A percentile compares a stretch with the other conserved stretches of the same genome.
Evolutionary conservation across 2,113 vertebrate species (phyloP).

Genomic region (Sander lucioperca): DNA sequence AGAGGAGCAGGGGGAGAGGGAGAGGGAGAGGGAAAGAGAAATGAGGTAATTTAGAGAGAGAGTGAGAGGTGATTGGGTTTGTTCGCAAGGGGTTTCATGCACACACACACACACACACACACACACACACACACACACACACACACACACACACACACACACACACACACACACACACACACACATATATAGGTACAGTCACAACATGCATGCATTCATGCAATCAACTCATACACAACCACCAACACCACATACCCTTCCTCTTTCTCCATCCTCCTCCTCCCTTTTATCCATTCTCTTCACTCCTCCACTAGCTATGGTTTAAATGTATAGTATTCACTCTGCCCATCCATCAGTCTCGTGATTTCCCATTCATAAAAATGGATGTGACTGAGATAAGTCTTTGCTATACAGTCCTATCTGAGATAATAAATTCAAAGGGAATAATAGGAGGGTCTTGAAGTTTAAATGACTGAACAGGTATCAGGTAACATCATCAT

Average conservation of each 20-base stretch:
- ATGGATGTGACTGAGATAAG: constrained; percentile 39
- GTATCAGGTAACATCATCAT: not conserved
- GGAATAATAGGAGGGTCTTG: not conserved
- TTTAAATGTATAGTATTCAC: constrained; percentile 48
- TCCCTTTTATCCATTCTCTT: not conserved
- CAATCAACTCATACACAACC: constrained; percentile 29
- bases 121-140: constrained; percentile 25
- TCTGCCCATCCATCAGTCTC: constrained; percentile 53
- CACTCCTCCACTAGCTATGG: constrained; percentile 21
- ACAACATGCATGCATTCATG: constrained; percentile 28
- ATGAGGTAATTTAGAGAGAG: constrained; percentile 70
- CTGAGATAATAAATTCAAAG: constrained; percentile 9
- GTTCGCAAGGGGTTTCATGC: constrained; percentile 46
- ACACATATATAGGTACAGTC: too few relatives aligned
- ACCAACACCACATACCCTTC: constrained; percentile 13
- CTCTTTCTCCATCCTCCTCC: constrained; percentile 11
- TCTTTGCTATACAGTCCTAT: not conserved
- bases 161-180: constrained; percentile 18
- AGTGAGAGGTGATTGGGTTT: constrained; percentile 68
- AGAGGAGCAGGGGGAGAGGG: constrained; percentile 71
- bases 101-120: constrained; percentile 32
- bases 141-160: not conserved
- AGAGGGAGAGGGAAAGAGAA: constrained; percentile 73
- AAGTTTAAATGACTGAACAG: not conserved
- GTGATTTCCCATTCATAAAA: constrained; percentile 79